Conservation (phyloP, 2,797 vertebrate species). For the Fringilla coelebs region DNA sequence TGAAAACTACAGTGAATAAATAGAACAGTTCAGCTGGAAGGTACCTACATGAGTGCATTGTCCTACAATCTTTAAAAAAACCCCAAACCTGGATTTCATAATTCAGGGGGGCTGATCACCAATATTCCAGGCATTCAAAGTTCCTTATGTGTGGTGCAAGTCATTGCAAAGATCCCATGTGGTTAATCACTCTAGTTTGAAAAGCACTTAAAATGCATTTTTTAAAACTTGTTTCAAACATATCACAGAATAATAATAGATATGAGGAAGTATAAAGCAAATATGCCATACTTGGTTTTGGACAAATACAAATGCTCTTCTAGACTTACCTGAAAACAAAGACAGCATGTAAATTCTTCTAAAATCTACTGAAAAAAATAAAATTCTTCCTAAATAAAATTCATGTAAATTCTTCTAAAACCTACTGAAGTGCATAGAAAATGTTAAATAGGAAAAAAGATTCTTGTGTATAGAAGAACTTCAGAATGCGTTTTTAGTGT, state of each 20-base stretch:
- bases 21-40: not conserved
- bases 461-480: not conserved
- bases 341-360: not conserved
- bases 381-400: not conserved
- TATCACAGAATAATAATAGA: not conserved
- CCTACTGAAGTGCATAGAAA: not conserved
- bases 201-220: not conserved
- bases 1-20: not conserved
- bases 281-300: not conserved
- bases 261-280: not conserved
- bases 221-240: not conserved
- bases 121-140: not conserved
- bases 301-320: not conserved
- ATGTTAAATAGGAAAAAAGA: not conserved
- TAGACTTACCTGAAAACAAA: not conserved
- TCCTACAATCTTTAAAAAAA: not conserved
- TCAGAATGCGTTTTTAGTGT: not conserved
- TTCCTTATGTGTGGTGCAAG: not conserved
- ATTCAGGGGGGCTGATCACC: not conserved
- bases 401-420: not conserved
- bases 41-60: not conserved
- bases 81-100: not conserved
- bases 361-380: not conserved
- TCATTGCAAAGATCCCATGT: not conserved
- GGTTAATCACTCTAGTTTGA: not conserved